Evolutionary conservation across 2,888 invertebrate species (phyloP).

Genomic region (Acrocera orbiculus): DNA sequence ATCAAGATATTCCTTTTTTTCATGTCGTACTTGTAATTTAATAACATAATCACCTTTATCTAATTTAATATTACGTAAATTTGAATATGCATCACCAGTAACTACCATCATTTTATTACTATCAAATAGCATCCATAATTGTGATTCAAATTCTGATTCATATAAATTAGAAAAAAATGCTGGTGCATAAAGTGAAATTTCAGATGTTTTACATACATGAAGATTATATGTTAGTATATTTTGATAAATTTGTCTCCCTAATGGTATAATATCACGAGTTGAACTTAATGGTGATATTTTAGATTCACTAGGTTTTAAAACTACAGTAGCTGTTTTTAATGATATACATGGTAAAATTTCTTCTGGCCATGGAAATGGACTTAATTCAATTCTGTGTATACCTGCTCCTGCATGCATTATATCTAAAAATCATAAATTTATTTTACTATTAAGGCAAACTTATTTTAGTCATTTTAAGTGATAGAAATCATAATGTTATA

Average conservation of each 20-base stretch:
- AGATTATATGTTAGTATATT: conserved; percentile 75
- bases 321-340: conserved; percentile 57
- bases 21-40: conserved; percentile 76
- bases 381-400: conserved; percentile 51
- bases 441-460: no score
- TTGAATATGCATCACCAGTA: conserved; percentile 79
- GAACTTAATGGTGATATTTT: conserved; percentile 62
- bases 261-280: conserved; percentile 69
- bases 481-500: no score
- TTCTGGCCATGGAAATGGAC: conserved; percentile 53
- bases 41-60: conserved; percentile 91
- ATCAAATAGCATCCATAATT: conserved; percentile 94
- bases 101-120: conserved; percentile 69
- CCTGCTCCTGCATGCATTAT: conserved; percentile 62
- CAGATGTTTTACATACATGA: conserved; percentile 61
- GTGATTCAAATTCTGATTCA: conserved; percentile 90
- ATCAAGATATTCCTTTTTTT: conserved; percentile 68
- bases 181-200: conserved; percentile 62
- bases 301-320: conserved; percentile 61
- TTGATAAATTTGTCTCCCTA: conserved; percentile 79
- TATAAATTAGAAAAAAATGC: conserved; percentile 76
- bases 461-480: no score
- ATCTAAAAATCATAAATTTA: conserved; percentile 20
- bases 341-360: conserved; percentile 59
- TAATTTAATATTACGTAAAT: conserved; percentile 57